Evolutionary conservation across 2,888 invertebrate species (phyloP).

Genomic region (Agrochola litura): DNA sequence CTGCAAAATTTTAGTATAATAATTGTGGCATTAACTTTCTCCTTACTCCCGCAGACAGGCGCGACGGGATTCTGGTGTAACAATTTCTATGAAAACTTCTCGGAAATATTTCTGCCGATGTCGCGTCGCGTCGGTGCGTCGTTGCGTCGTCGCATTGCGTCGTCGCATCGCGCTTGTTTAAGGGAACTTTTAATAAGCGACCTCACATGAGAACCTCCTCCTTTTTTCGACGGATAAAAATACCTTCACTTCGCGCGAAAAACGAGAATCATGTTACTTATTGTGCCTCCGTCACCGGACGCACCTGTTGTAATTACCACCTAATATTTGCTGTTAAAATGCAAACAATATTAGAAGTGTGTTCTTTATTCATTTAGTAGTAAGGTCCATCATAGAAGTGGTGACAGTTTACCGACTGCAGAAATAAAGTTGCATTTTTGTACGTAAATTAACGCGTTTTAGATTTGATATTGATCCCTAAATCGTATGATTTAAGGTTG

Average conservation of each 20-base stretch:
- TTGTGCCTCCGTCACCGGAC: slow-evolving; percentile 53
- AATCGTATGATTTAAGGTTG: rapidly evolving
- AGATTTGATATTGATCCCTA: slow-evolving; percentile 38
- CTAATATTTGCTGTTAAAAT: slow-evolving; percentile 10
- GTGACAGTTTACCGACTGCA: slow-evolving; percentile 18
- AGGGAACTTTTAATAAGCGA: too few species aligned
- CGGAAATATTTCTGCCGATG: too few species aligned
- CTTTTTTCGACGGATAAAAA: slow-evolving; percentile 14
- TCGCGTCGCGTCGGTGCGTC: too few species aligned
- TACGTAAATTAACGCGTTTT: slow-evolving; percentile 32
- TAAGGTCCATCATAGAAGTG: not conserved
- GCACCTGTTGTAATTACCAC: slow-evolving; percentile 63
- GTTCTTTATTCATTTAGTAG: not conserved
- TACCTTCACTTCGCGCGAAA: slow-evolving; percentile 53
- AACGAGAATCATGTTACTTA: slow-evolving; percentile 59
- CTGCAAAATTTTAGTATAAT: slow-evolving; percentile 8
- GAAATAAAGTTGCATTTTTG: slow-evolving; percentile 29
- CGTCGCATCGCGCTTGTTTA: too few species aligned
- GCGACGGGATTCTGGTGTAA: too few species aligned
- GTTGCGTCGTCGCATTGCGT: too few species aligned
- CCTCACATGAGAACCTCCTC: not conserved
- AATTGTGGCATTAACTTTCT: too few species aligned
- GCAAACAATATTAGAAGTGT: not conserved
- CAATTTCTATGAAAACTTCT: too few species aligned
- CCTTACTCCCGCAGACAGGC: too few species aligned